Evolutionary conservation across 2,888 invertebrate species (phyloP).

Genomic region (Phengaris alcon): DNA sequence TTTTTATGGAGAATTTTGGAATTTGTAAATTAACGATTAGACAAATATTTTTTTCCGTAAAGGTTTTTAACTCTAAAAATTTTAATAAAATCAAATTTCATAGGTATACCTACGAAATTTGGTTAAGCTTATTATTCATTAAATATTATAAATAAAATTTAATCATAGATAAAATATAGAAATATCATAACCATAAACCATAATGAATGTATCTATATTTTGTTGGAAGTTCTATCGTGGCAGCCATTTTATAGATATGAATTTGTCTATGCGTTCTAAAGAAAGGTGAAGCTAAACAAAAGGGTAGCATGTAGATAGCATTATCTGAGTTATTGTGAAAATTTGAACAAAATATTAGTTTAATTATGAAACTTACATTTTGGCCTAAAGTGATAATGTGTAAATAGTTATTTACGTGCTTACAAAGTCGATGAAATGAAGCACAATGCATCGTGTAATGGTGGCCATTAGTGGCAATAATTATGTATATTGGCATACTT

Average conservation of each 20-base stretch:
- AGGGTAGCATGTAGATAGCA: slow-evolving; percentile 75
- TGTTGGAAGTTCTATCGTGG: slow-evolving; percentile 60
- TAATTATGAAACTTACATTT: slow-evolving; percentile 49
- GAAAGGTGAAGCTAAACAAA: slow-evolving; percentile 80
- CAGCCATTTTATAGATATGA: slow-evolving; percentile 73
- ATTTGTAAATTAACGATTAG: too few relatives aligned
- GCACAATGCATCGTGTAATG: slow-evolving; percentile 77
- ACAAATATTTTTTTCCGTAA: too few relatives aligned
- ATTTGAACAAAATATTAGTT: slow-evolving; percentile 53
- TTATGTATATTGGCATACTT: slow-evolving; percentile 79
- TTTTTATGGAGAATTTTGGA: too few relatives aligned
- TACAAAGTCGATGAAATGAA: slow-evolving; percentile 60
- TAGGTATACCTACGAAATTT: too few relatives aligned
- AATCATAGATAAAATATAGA: too few relatives aligned
- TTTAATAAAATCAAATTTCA: too few relatives aligned
- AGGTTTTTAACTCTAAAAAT: too few relatives aligned
- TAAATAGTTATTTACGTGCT: slow-evolving; percentile 49
- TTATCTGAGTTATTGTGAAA: slow-evolving; percentile 65
- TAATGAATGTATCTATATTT: not conserved
- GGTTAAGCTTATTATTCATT: too few relatives aligned
- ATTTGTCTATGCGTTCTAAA: slow-evolving; percentile 70
- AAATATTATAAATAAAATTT: too few relatives aligned
- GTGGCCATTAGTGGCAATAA: slow-evolving; percentile 79
- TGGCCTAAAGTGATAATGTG: slow-evolving; percentile 51
- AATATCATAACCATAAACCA: not conserved